Evolutionary conservation across 2,113 vertebrate species (phyloP), one percentile per base, ranked within the genome.

Genomic region (Platichthys stellatus): DNA sequence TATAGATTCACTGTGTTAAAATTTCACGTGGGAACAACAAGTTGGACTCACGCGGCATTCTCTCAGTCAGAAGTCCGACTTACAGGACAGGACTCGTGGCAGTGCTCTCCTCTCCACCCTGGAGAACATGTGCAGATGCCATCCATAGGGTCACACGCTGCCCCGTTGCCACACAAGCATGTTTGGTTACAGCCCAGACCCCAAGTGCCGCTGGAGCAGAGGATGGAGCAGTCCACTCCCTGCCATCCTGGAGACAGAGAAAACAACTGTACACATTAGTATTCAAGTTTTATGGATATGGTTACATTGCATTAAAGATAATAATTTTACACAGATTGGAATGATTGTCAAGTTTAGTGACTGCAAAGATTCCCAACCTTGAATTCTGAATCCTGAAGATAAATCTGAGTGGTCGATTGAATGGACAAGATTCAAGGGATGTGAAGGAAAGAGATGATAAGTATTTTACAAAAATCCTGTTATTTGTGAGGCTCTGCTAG

Each of bases 161-260:
- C 98, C 59, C 95, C 95, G 0, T 99, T 97, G 80, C 87, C 89
- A 80, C 98, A 99, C 49, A 88, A 49, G 59, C 98, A 99, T 0
- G 93, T 96, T 83, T 95, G 95, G 69, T 97, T 97, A 85, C 98
- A 99, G 90, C 90, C 88, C n/a, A 96, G 92, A 31, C 98, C 98
- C 98, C 98, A 99, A 0, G 88, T 94, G 5, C 97, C 97, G 18
- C 96, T 97, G 20, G 97, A 95, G 56, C 98, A 99, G 0, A 96
- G 95, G 76, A 97, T 94, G 60, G 96, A 94, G 72, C 98, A 99
- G 80, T 98, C 97, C 18, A 94, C 92, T 35, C 98, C 97, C 86
- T 97, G 97, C 98, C 98, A 99, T 13, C 98, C 98, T 99, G 69
- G 1, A 18, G 66, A 14, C 17, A 45, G 0, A 80, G 24, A 73